Evolutionary conservation across 2,888 invertebrate genomes (phyloP).

Genomic region (Rhimphoctona megacephalus): DNA sequence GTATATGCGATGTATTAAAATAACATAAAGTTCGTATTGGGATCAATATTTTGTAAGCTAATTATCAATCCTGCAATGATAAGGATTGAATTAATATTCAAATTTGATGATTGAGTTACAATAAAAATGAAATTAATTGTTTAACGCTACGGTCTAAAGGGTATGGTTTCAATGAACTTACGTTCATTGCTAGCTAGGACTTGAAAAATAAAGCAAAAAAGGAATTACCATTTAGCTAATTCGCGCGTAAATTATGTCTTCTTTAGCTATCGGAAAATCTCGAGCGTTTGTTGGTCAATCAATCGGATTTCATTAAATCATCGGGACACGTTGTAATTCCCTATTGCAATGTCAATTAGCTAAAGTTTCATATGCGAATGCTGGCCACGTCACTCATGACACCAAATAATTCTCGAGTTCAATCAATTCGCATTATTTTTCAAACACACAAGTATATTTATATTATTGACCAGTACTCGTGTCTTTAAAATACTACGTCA

Average conservation of each 20-base stretch:
- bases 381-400: slow-evolving; percentile 3
- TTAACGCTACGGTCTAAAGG: not conserved
- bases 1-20: too few species aligned
- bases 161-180: not conserved
- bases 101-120: not conserved
- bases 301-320: slow-evolving; percentile 15
- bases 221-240: not conserved
- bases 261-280: slow-evolving; percentile 28
- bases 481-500: too few species aligned
- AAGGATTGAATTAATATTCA: too few species aligned
- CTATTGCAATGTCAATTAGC: slow-evolving; percentile 38
- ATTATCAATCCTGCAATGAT: too few species aligned
- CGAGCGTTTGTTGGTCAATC: slow-evolving; percentile 6
- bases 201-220: not conserved
- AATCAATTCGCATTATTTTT: slow-evolving; percentile 5
- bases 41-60: too few species aligned
- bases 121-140: not conserved
- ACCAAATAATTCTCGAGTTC: slow-evolving; percentile 1
- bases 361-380: slow-evolving; percentile 29
- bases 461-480: too few species aligned
- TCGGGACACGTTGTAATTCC: slow-evolving; percentile 31
- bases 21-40: too few species aligned
- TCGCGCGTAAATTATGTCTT: slow-evolving; percentile 2
- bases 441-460: too few species aligned
- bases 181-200: not conserved